Conservation (phyloP, 92 coral and sea anemone species). For the Blastomussa wellsi region DNA sequence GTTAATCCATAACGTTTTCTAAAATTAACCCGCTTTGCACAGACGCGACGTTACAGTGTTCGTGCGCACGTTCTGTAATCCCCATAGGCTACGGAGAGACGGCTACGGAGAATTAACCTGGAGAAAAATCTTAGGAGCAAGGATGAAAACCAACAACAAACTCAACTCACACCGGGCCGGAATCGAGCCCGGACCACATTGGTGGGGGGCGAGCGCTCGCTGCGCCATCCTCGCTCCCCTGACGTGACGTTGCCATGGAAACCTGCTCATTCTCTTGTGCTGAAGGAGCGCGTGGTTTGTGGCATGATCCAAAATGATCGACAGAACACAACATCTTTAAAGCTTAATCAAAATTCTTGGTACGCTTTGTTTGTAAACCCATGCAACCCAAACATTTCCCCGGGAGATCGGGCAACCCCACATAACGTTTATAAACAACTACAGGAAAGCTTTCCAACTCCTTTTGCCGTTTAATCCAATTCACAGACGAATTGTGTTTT, state of each 20-base stretch:
- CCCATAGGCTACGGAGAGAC: too few relatives aligned
- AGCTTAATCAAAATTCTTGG: background rate
- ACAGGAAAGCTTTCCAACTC: background rate
- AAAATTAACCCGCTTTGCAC: background rate
- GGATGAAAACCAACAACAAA: too few relatives aligned
- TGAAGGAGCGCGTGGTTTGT: background rate
- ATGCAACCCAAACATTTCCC: background rate
- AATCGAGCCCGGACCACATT: too few relatives aligned
- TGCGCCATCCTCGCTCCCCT: too few relatives aligned
- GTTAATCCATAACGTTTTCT: background rate
- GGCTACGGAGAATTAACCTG: too few relatives aligned
- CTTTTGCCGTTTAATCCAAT: background rate
- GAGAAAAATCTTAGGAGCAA: too few relatives aligned
- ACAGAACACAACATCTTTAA: background rate
- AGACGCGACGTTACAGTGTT: background rate
- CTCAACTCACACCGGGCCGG: too few relatives aligned
- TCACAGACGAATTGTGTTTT: constrained; percentile 7
- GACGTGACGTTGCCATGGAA: background rate
- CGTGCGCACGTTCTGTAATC: background rate
- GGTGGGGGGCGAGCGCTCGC: too few relatives aligned
- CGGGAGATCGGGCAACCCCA: background rate
- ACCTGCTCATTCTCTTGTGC: background rate
- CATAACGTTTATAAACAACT: background rate
- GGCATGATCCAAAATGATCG: background rate
- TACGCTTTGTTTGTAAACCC: background rate